phyloP scores from a whole-genome alignment of 2,888 invertebrate species.

The Odontomyia ornata region DNA sequence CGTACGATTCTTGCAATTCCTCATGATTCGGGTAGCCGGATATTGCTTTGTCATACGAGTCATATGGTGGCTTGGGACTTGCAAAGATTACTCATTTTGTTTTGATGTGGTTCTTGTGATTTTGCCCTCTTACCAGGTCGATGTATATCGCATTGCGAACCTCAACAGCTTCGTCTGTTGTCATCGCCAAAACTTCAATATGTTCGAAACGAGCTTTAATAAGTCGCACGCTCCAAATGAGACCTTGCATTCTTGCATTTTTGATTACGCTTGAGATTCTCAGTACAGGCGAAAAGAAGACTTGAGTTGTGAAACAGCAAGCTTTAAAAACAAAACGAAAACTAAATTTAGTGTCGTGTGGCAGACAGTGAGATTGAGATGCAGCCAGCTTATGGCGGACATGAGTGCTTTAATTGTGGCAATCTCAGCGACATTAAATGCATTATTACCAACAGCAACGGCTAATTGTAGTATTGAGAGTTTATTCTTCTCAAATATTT shows the following conservation, averaged over 20 bases:
- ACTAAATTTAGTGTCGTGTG: slow-evolving; percentile 10
- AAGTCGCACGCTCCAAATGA: slow-evolving; percentile 26
- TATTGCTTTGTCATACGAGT: background rate
- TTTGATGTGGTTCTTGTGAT: background rate
- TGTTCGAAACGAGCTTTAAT: background rate
- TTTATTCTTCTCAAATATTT: background rate
- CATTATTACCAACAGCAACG: too few relatives aligned
- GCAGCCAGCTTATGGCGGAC: background rate
- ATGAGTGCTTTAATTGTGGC: background rate
- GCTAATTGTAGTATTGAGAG: background rate
- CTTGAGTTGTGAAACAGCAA: background rate
- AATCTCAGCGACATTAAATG: background rate
- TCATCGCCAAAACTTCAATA: background rate
- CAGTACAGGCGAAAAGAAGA: background rate
- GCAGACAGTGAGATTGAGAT: background rate
- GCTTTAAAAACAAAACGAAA: slow-evolving; percentile 5
- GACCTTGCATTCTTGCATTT: slow-evolving; percentile 38
- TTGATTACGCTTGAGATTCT: slow-evolving; percentile 9
- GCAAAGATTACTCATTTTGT: background rate
- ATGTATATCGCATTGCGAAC: background rate
- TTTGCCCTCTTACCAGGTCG: background rate
- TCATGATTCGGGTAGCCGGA: background rate
- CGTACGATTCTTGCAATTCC: background rate
- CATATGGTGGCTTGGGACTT: background rate
- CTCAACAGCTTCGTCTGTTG: background rate